Conservation (phyloP, 2,888 invertebrate species). For the Sphaerophoria taeniata region DNA sequence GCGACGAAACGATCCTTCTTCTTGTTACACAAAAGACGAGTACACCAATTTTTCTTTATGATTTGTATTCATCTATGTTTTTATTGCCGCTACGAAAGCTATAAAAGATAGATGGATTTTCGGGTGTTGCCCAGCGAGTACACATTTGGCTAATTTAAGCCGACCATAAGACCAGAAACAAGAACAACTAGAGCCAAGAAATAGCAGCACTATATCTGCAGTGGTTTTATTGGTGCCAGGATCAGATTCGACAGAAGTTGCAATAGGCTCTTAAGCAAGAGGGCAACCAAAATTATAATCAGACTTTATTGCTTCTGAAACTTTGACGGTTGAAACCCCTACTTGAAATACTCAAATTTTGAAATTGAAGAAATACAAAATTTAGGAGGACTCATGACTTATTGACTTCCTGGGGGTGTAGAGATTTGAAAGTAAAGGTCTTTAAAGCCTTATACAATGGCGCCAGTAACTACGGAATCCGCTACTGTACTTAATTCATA, state of each 20-base stretch:
- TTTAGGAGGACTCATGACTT: no score
- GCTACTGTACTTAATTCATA: constrained; percentile 31
- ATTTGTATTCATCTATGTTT: constrained; percentile 74
- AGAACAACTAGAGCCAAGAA: constrained; percentile 1
- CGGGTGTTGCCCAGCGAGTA: constrained; percentile 69
- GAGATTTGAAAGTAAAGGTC: no score
- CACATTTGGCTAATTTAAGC: constrained; percentile 74
- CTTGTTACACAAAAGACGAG: constrained; percentile 39
- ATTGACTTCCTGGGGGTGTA: no score
- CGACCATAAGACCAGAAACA: constrained; percentile 46
- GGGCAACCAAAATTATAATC: neutral
- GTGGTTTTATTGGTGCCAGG: neutral
- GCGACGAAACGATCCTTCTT: constrained; percentile 16
- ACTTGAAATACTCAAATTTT: no score
- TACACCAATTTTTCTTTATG: constrained; percentile 69
- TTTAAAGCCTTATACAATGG: neutral
- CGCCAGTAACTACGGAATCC: neutral
- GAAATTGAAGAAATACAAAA: no score
- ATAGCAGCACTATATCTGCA: constrained; percentile 22
- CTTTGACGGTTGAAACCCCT: no score
- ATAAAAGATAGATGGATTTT: constrained; percentile 73
- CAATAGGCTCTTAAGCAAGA: neutral
- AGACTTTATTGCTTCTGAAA: no score
- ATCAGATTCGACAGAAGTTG: neutral
- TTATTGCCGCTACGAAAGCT: constrained; percentile 68